A percentile compares a stretch with the other conserved stretches of the same genome.
Evolutionary conservation across 2,113 vertebrate genomes (phyloP).

Genomic region (Orcinus orca): DNA sequence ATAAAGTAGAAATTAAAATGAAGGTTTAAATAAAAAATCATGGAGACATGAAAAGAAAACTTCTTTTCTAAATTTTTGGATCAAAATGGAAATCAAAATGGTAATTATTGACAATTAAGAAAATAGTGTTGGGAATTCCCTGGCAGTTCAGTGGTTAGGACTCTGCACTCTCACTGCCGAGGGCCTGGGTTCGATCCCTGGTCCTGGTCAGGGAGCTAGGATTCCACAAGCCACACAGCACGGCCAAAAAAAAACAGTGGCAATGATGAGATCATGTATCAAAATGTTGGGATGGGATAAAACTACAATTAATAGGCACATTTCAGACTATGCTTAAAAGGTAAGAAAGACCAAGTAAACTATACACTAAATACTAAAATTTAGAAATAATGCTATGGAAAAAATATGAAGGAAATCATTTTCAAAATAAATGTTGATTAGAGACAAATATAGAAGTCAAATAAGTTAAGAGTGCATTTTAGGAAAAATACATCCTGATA

Average conservation of each 20-base stretch:
- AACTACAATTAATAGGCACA: neutral
- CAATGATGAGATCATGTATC: neutral
- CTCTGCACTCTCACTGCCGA: no score
- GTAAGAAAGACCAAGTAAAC: neutral
- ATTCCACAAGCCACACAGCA: no score
- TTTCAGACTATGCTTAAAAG: neutral
- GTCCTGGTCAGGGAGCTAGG: no score
- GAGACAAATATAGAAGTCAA: neutral
- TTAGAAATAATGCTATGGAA: neutral
- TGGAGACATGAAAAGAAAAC: conserved; percentile 37
- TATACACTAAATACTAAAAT: neutral
- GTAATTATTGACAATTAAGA: conserved; percentile 42
- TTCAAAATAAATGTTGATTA: conserved; percentile 20
- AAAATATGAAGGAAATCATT: neutral
- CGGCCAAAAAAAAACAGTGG: neutral
- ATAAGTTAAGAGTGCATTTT: neutral
- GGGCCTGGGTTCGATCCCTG: no score
- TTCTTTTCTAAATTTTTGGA: conserved; percentile 25
- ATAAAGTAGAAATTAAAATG: conserved; percentile 54
- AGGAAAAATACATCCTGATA: neutral
- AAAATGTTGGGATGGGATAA: neutral
- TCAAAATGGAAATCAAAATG: conserved; percentile 45
- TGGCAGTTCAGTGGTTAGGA: no score
- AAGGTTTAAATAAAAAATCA: conserved; percentile 42
- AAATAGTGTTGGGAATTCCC: neutral